Conservation (phyloP, 1,140 invertebrate species). For the Polypedilum vanderplanki region DNA sequence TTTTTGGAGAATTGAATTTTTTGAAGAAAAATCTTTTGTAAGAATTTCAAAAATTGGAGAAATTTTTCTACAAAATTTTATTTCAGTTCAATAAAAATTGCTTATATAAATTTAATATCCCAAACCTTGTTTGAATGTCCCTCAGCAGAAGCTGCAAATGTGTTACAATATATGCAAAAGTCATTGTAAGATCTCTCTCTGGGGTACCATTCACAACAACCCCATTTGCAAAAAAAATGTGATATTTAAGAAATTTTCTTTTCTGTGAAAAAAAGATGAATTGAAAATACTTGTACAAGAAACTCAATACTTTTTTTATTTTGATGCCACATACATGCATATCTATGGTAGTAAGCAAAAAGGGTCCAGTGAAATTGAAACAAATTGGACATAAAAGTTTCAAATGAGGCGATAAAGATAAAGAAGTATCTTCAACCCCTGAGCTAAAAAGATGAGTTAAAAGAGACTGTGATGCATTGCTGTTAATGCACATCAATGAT, state of each 20-base stretch:
- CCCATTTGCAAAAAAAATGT: conserved; percentile 21
- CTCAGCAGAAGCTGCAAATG: too few species aligned
- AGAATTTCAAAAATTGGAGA: too few species aligned
- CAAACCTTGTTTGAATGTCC: too few species aligned
- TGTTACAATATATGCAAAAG: not conserved
- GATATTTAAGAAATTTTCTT: conserved; percentile 9
- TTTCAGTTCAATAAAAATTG: too few species aligned
- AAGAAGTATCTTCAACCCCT: not conserved
- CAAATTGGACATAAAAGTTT: conserved; percentile 25
- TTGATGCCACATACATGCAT: not conserved
- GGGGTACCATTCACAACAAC: not conserved
- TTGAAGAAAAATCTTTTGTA: too few species aligned
- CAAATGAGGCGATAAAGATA: not conserved
- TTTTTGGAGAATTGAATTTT: too few species aligned
- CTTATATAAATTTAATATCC: too few species aligned
- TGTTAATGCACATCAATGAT: conserved; percentile 12
- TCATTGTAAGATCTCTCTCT: not conserved
- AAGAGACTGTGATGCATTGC: conserved; percentile 1
- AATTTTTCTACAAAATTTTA: too few species aligned
- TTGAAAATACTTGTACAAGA: not conserved
- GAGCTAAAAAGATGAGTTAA: not conserved
- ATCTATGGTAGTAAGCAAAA: not conserved
- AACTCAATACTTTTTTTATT: conserved; percentile 20
- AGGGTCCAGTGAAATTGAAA: conserved; percentile 27
- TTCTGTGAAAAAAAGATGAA: not conserved